Base-by-base conservation (phyloP, 2,888 invertebrate species). In the Drosophila prostipennis region DNA sequence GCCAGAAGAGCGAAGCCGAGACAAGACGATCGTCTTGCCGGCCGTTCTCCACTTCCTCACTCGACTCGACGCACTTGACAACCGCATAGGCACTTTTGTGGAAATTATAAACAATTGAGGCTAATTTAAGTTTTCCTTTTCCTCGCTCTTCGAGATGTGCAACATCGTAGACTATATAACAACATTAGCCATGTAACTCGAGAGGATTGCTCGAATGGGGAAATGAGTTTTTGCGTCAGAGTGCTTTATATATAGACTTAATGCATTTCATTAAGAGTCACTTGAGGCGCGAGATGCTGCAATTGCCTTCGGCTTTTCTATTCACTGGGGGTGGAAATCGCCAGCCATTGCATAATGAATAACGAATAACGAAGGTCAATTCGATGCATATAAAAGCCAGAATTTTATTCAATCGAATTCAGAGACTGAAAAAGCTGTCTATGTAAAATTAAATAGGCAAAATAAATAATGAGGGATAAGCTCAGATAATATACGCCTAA, bases 51-150 rank as follows among this genome's bases (percentile, higher is more conserved):
- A 87, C 69, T 87, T 82, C 81, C 81, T 84, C 74, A 70, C 85
- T 80, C 78, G 69, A 64, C 23, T 70, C 78, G 69, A 61, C 26
- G 71, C 78, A 87, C 87, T 80, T 79, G 77, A 85, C 72, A 70
- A 67, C 49, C 45, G 48, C 39, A 36, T 13, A 16, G 57, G 58
- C 46, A 45, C 49, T 42, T 49, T 60, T 60, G 58, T 39, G 55
- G 45, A 72, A 84, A 88, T 84, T 86, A 80, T 83, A 78, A 86
- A 84, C 87, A 84, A 88, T 88, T 88, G 89, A 88, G 89, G 76
- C 89, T 84, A 88, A 88, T 84, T 84, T 88, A 88, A 68, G 78
- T 75, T 84, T 68, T 82, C 64, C 53, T 58, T 58, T 53, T 37
- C 52, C 10, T 55, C 51, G 29, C 34, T 26, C 46, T 46, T 19